Conservation (phyloP, 2,888 invertebrate species). For the Oligia latruncula region DNA sequence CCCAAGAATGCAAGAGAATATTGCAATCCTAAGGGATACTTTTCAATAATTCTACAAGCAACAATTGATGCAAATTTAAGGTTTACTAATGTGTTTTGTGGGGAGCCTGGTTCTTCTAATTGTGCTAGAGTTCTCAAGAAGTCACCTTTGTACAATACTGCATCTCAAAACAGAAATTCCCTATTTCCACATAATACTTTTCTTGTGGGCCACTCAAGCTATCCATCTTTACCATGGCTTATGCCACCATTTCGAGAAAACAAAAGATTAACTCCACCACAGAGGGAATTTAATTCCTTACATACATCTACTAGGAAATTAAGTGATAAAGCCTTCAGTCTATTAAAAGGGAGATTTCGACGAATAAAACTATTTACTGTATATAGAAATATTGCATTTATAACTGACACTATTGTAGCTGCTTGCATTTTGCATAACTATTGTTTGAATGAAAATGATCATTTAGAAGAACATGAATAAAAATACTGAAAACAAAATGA, state of each 20-base stretch:
- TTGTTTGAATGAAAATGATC: conserved; percentile 79
- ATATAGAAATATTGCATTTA: conserved; percentile 80
- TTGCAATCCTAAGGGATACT: conserved; percentile 80
- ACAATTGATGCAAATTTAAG: conserved; percentile 78
- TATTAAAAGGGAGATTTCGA: conserved; percentile 77
- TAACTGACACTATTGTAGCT: conserved; percentile 80
- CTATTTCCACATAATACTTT: conserved; percentile 80
- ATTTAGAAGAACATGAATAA: conserved; percentile 70
- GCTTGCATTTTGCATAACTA: conserved; percentile 83
- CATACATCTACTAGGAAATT: conserved; percentile 77
- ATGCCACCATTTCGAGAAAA: conserved; percentile 80
- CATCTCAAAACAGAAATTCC: conserved; percentile 72
- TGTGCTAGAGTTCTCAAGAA: conserved; percentile 77
- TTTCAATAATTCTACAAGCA: conserved; percentile 79
- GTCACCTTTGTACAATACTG: conserved; percentile 78
- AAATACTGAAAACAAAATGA: conserved; percentile 41
- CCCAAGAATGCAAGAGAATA: conserved; percentile 80
- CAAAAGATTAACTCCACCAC: conserved; percentile 77
- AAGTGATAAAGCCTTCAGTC: conserved; percentile 78
- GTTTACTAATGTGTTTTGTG: conserved; percentile 82
- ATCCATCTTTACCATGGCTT: conserved; percentile 80
- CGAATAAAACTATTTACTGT: conserved; percentile 79
- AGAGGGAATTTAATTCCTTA: conserved; percentile 78
- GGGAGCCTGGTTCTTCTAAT: conserved; percentile 81
- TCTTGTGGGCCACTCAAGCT: conserved; percentile 79